Evolutionary conservation across 2,888 invertebrate species (phyloP).

Genomic region (Drosophila greeni): DNA sequence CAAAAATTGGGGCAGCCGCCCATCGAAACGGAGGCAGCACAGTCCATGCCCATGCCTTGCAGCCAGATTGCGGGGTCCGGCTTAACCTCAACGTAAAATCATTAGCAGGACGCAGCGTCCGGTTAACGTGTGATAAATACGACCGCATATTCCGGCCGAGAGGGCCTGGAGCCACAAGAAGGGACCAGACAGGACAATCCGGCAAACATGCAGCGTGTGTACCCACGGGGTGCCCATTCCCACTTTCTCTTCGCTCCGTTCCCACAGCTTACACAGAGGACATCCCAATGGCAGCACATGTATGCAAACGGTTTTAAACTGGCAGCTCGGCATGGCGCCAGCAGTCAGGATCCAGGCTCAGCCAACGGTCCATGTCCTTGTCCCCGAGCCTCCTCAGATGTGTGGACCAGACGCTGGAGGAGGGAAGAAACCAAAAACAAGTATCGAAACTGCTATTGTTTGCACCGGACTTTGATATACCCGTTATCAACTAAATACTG

Average conservation of each 20-base stretch:
- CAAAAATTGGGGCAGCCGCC: conserved; percentile 46
- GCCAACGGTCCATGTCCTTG: conserved; percentile 23
- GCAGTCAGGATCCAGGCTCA: conserved; percentile 17
- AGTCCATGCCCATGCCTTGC: background rate
- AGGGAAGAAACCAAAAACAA: conserved; percentile 7
- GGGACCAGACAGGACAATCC: conserved; percentile 43
- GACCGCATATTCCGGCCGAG: conserved; percentile 51
- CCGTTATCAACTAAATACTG: background rate
- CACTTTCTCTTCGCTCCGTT: background rate
- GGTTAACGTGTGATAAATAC: conserved; percentile 63
- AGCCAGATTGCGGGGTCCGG: conserved; percentile 19
- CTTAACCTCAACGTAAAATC: conserved; percentile 45
- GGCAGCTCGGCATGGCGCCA: conserved; percentile 54
- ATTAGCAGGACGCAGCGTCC: conserved; percentile 51
- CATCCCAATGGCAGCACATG: conserved; percentile 13
- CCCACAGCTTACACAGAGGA: conserved; percentile 8
- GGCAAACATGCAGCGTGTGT: conserved; percentile 20
- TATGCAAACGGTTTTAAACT: conserved; percentile 51
- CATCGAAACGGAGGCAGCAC: conserved; percentile 18
- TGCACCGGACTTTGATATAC: background rate
- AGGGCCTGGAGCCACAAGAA: conserved; percentile 44
- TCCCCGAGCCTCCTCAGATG: conserved; percentile 7
- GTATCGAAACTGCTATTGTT: background rate
- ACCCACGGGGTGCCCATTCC: conserved; percentile 24
- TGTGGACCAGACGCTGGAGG: conserved; percentile 3